phyloP scores from a whole-genome alignment of 2,888 invertebrate species.

The Himalopsyche japonica region DNA sequence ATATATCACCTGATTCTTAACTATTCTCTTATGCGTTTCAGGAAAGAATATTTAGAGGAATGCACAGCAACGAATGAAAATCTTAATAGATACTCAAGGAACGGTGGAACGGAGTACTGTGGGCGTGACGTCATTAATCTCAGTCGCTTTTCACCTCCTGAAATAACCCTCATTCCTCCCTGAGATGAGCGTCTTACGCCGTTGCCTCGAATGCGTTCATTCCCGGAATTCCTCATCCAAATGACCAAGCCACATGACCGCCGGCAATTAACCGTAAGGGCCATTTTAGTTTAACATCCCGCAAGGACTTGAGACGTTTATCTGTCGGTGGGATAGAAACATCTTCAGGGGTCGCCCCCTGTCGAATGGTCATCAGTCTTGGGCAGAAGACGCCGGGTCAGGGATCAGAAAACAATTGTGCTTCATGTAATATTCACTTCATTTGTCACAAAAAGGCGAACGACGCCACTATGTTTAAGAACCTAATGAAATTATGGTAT shows the following conservation, averaged over 20 bases:
- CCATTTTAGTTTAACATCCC: neutral
- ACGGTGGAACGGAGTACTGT: neutral
- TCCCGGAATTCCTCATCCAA: neutral
- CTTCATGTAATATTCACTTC: neutral
- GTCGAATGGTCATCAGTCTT: neutral
- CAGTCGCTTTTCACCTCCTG: neutral
- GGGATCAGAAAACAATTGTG: neutral
- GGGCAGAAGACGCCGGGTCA: neutral
- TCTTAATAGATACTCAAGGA: neutral
- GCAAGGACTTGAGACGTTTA: neutral
- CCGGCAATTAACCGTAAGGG: neutral
- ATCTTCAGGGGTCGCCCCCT: neutral
- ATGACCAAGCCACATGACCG: neutral
- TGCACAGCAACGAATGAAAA: neutral
- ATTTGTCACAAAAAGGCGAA: neutral
- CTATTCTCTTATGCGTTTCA: no score
- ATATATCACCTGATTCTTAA: no score
- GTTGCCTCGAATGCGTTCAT: neutral
- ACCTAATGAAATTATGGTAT: no score
- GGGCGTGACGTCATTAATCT: neutral
- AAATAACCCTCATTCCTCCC: neutral
- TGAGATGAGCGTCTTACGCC: neutral
- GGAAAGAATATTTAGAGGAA: no score
- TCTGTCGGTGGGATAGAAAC: neutral
- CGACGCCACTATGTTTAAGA: no score